Evolutionary conservation across 2,888 invertebrate genomes (phyloP), one percentile per base, ranked within the genome.

Genomic region (Odontocolon sp.): DNA sequence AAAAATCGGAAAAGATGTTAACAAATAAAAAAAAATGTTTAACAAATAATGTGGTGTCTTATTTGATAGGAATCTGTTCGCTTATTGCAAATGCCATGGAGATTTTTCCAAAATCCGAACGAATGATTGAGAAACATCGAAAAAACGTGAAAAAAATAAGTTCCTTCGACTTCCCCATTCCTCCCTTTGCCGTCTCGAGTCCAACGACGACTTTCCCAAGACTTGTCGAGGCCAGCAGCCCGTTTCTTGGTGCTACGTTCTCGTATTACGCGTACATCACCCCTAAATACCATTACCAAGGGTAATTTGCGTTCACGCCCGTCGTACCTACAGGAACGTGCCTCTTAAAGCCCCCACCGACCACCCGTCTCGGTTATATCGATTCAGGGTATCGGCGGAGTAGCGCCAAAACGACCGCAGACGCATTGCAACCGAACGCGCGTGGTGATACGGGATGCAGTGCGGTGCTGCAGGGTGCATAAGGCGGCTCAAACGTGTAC

Each of bases 321-420:
- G 50, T 38, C 47, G 38, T 45, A 56, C 18, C 67, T 21, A 82
- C 81, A 81, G 81, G 77, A 80, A 85, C 80, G 80, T 81, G 81
- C 75, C 76, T 75, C 80, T 84, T 81, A 80, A 80, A 84, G 80
- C 70, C 45, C 63, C 66, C 31, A 47, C n/a, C 31, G 38, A 18
- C 45, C 23, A 33, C 31, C 38, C 31, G 33, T 16, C 3, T 16
- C 9, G 23, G 67, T 47, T 31, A 69, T 64, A 73, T 59, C 50
- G 68, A 33, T 36, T 33, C 11, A 14, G 16, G 54, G 23, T 63
- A 71, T 71, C 54, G 70, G 40, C 61, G 63, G 28, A 63, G 63
- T 42, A 63, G 18, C 47, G 45, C 70, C 70, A 36, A 45, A 54
- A 63, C 70, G 42, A 71, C 70, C 70, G 70, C 63, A 71, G 63